These are phyloP conservation scores for Albula goreensis DNA, from an alignment of 2,113 vertebrate genomes.

Conservation along the genomic window DNA sequence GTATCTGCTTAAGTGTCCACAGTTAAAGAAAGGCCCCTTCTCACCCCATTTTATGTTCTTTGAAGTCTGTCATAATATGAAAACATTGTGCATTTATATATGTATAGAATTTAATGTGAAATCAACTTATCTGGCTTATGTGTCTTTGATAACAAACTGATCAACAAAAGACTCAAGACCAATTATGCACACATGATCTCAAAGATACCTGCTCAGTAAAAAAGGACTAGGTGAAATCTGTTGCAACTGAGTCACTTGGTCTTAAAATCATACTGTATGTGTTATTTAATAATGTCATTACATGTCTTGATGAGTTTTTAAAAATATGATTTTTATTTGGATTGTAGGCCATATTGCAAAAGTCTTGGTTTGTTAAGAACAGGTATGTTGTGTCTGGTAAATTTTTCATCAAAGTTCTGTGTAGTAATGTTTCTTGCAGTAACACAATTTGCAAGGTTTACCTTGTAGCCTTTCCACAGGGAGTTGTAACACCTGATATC, in stretches of 20 bases:
- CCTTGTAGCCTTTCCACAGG: conserved; percentile 30
- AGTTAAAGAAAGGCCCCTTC: neutral
- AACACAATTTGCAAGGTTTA: conserved; percentile 29
- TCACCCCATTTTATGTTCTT: neutral
- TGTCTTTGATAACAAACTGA: neutral
- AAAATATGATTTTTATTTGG: neutral
- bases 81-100: neutral
- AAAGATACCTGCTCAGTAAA: neutral
- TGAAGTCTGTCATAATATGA: neutral
- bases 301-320: neutral
- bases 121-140: neutral
- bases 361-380: neutral
- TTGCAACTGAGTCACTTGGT: neutral
- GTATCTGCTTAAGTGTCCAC: neutral
- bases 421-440: conserved; percentile 13
- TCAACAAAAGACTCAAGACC: neutral
- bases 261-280: neutral
- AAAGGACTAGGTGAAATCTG: neutral
- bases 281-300: neutral
- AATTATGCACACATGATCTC: neutral
- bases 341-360: neutral
- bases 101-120: neutral
- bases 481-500: conserved; percentile 34
- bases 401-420: conserved; percentile 3
- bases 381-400: neutral